Percentiles rank a stretch among this genome's conserved stretches.
phyloP scores from a whole-genome alignment of 2,113 vertebrate genomes.

The Apaloderma vittatum region DNA sequence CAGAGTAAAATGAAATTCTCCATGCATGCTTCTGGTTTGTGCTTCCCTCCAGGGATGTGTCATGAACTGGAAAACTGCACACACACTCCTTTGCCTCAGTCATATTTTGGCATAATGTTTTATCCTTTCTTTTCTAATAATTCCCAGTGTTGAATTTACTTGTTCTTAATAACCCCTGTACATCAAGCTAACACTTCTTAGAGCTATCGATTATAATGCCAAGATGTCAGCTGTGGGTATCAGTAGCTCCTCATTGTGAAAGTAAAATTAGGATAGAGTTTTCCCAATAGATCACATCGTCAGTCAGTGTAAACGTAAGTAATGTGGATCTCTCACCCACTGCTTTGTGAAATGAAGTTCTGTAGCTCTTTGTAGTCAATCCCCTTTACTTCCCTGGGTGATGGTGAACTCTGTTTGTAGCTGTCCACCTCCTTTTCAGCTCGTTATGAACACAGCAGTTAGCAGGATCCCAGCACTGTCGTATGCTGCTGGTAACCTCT shows the following conservation, averaged over 20 bases:
- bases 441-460: background rate
- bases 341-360: background rate
- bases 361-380: background rate
- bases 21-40: background rate
- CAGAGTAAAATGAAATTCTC: background rate
- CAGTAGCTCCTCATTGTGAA: background rate
- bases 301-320: rapidly evolving
- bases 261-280: background rate
- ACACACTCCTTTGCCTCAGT: background rate
- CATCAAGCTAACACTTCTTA: background rate
- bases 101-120: background rate
- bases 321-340: background rate
- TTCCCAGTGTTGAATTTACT: background rate
- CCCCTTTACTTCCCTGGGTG: background rate
- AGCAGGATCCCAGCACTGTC: background rate
- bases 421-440: background rate
- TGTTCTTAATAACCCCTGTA: background rate
- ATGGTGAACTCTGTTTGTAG: rapidly evolving
- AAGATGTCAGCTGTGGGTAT: background rate
- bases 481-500: background rate
- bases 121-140: background rate
- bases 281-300: background rate
- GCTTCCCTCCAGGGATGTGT: background rate
- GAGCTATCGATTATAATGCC: background rate
- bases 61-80: background rate